Percentiles rank a stretch among this genome's conserved stretches.
Conservation (phyloP, 2,888 invertebrate species). For the Acanthococcus lagerstroemiae region DNA sequence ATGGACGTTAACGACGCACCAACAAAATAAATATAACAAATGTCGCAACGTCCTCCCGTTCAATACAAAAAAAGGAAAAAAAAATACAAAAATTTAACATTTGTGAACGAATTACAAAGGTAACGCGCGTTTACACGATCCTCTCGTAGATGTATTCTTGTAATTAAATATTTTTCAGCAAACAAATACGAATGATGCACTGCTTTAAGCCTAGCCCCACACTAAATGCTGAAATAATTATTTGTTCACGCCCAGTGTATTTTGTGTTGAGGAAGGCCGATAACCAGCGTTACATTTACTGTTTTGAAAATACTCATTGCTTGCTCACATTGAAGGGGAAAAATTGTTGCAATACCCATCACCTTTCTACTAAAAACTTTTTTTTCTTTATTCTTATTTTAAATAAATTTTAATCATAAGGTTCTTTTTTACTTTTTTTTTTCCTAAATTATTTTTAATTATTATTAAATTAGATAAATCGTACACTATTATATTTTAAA, state of each 20-base stretch:
- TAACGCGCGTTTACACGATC: conserved; percentile 28
- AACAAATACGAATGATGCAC: conserved; percentile 14
- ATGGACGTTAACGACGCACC: conserved; percentile 24
- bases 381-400: not conserved
- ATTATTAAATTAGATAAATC: conserved; percentile 16
- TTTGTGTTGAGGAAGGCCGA: conserved; percentile 22
- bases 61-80: conserved; percentile 4
- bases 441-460: conserved; percentile 9
- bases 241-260: too few species aligned
- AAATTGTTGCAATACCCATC: conserved; percentile 27
- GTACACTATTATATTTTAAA: conserved; percentile 15
- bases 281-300: not conserved
- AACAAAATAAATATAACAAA: conserved; percentile 26
- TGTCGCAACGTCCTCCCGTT: conserved; percentile 19
- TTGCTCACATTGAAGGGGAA: too few species aligned
- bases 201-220: conserved; percentile 27
- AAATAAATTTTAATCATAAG: conserved; percentile 3
- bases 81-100: conserved; percentile 8
- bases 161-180: too few species aligned
- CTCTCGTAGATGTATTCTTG: too few species aligned
- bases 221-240: conserved; percentile 15
- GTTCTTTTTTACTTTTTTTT: conserved; percentile 5
- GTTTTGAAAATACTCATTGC: too few species aligned
- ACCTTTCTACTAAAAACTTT: conserved; percentile 17
- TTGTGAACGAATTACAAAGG: conserved; percentile 14